phyloP scores from a whole-genome alignment of 2,888 invertebrate genomes.

The Drosophila macrothrix region DNA sequence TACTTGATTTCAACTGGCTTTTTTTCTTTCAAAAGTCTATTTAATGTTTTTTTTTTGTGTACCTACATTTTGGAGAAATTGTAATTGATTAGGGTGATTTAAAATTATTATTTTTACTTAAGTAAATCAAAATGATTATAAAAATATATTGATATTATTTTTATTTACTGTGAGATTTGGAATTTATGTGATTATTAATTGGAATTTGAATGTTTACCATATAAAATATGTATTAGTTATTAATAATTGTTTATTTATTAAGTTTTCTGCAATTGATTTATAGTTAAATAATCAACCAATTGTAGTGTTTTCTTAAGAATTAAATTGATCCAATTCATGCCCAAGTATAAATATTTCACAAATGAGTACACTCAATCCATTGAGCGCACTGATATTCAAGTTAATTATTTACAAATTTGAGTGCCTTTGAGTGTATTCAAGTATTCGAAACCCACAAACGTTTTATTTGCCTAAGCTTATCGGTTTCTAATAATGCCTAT shows the following conservation, averaged over 20 bases:
- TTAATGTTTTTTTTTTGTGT: background rate
- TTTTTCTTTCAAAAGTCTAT: background rate
- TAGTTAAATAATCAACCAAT: background rate
- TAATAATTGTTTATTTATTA: background rate
- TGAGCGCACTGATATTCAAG: background rate
- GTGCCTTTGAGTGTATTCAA: constrained; percentile 3
- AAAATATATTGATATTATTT: background rate
- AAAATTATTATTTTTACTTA: background rate
- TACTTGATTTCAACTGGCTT: background rate
- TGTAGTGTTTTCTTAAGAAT: background rate
- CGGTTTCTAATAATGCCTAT: constrained; percentile 32
- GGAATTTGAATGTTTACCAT: background rate
- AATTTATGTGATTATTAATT: background rate
- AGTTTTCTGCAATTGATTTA: background rate
- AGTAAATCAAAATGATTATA: background rate
- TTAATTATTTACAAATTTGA: constrained; percentile 9
- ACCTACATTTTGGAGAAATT: background rate
- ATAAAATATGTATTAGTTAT: background rate
- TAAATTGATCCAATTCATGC: background rate
- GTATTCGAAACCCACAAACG: background rate
- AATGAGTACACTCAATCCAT: background rate
- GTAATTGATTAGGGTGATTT: background rate
- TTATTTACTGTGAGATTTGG: background rate
- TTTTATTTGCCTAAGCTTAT: constrained; percentile 5
- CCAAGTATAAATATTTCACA: background rate